These are phyloP conservation scores for Colletes collaris DNA, from an alignment of 2,888 invertebrate genomes.

Conservation along the genomic window DNA sequence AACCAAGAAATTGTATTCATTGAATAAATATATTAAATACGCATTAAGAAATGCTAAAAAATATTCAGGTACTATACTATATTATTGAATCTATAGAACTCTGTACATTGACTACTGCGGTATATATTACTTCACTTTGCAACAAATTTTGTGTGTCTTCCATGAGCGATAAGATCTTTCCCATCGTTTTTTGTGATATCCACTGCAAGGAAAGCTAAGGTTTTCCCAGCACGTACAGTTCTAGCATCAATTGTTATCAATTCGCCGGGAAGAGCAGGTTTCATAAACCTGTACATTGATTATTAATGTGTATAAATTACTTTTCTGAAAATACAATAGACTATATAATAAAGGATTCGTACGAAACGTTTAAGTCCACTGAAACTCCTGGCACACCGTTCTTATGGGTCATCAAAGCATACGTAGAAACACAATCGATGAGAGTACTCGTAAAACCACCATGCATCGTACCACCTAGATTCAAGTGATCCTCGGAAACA, in stretches of 20 bases:
- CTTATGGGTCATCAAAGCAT: conserved; percentile 89
- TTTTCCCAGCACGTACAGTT: conserved; percentile 90
- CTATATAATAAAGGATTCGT: conserved; percentile 73
- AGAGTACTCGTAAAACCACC: conserved; percentile 94
- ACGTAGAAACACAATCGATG: conserved; percentile 90
- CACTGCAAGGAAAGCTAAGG: conserved; percentile 92
- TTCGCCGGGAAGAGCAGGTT: conserved; percentile 91
- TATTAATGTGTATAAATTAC: conserved; percentile 30
- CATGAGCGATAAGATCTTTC: conserved; percentile 90
- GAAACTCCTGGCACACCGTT: conserved; percentile 89
- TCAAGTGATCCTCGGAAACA: conserved; percentile 90
- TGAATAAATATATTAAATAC: conserved; percentile 5
- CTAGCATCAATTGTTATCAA: conserved; percentile 90
- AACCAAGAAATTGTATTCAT: conserved; percentile 17
- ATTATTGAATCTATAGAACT: conserved; percentile 37
- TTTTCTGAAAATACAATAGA: conserved; percentile 12
- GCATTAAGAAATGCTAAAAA: neutral
- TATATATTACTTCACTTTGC: conserved; percentile 20
- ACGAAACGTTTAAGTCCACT: conserved; percentile 92
- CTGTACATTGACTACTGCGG: conserved; percentile 14
- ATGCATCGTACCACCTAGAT: conserved; percentile 90
- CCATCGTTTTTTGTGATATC: conserved; percentile 90
- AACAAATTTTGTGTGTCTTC: conserved; percentile 92
- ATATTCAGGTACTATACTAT: conserved; percentile 8
- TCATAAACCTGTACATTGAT: conserved; percentile 89